Percentiles rank a stretch among this genome's conserved stretches.
These are phyloP conservation scores for Machimus rusticus DNA, from an alignment of 2,888 invertebrate species.

Conservation along the genomic window DNA sequence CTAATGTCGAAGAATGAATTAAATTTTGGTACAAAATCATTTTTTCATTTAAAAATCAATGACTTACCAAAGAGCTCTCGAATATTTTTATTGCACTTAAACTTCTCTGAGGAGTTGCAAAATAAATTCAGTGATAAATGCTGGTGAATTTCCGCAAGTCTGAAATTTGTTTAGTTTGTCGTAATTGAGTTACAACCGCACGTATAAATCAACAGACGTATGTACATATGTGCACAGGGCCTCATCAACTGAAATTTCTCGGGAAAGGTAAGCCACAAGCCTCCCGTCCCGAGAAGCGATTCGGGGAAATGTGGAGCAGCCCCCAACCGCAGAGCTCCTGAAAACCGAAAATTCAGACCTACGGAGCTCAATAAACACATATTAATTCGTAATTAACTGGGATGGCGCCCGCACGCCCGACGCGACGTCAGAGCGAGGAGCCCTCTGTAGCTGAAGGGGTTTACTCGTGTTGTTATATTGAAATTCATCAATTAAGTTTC, in stretches of 20 bases:
- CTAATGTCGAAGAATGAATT: no score
- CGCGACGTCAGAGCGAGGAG: neutral
- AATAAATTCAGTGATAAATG: neutral
- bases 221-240: neutral
- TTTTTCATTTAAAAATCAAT: no score
- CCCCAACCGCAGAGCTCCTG: neutral
- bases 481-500: conserved; percentile 52
- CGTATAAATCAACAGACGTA: neutral
- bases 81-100: neutral
- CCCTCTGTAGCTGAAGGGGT: neutral
- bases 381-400: conserved; percentile 22
- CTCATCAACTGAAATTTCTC: neutral
- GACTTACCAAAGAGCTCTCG: no score
- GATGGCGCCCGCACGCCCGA: neutral
- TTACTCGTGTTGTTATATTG: conserved; percentile 47
- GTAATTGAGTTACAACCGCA: neutral
- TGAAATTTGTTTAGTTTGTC: neutral
- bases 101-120: neutral
- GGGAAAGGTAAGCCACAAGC: neutral
- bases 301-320: neutral
- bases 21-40: no score
- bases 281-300: neutral
- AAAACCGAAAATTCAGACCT: neutral
- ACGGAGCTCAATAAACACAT: conserved; percentile 13
- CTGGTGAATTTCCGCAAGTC: neutral